Conservation (phyloP, 2,113 vertebrate genomes). For the Anser brachyrhynchus region DNA sequence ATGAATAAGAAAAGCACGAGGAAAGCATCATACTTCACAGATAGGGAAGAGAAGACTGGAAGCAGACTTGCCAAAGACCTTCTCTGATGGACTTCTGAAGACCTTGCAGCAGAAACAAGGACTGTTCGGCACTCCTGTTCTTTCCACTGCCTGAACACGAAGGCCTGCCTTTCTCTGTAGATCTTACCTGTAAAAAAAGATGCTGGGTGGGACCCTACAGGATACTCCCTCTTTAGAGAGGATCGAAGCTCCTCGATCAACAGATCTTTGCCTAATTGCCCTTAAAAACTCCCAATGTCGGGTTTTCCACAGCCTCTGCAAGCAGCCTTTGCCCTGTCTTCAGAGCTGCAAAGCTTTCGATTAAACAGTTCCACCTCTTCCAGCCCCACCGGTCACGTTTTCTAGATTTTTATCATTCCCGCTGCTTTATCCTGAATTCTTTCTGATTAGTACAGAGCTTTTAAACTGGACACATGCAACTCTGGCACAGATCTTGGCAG, state of each 20-base stretch:
- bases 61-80: not conserved
- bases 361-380: not conserved
- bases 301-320: not conserved
- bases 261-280: not conserved
- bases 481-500: not conserved
- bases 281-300: not conserved
- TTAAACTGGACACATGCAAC: not conserved
- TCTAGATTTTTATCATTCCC: not conserved
- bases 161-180: not conserved
- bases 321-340: not conserved
- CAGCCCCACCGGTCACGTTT: not conserved
- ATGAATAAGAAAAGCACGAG: fast-evolving
- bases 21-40: not conserved
- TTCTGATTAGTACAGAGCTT: not conserved
- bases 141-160: not conserved
- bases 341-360: not conserved
- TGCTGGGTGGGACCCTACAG: not conserved
- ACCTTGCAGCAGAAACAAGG: not conserved
- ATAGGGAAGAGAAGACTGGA: not conserved
- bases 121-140: not conserved
- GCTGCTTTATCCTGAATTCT: not conserved
- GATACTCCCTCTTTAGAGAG: not conserved
- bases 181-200: not conserved
- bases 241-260: fast-evolving
- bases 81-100: not conserved